These are phyloP conservation scores for Sebastes oblongus DNA, from an alignment of 2,797 vertebrate species.

Conservation along the genomic window DNA sequence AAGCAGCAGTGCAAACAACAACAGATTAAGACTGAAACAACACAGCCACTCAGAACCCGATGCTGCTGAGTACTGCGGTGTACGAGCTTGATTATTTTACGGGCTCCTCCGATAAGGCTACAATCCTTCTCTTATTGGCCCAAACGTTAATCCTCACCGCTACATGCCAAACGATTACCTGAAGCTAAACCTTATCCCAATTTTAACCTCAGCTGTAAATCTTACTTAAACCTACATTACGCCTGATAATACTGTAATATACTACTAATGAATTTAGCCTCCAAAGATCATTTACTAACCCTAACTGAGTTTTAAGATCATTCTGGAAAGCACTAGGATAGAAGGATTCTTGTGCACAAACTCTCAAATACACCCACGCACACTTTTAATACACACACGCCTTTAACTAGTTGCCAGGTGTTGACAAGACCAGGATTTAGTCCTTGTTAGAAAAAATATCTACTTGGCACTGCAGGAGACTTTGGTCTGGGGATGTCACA, in stretches of 20 bases:
- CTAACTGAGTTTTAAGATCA: not conserved
- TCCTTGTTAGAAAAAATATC: not conserved
- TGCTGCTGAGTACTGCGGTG: slow-evolving; percentile 6
- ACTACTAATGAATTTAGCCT: not conserved
- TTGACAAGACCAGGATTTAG: not conserved
- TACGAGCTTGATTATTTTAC: slow-evolving; percentile 20
- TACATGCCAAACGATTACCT: not conserved
- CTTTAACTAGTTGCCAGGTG: not conserved
- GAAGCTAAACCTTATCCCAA: not conserved
- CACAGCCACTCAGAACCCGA: slow-evolving; percentile 24
- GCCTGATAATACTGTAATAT: too few relatives aligned
- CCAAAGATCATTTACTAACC: not conserved
- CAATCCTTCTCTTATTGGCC: not conserved
- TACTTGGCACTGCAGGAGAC: slow-evolving; percentile 3
- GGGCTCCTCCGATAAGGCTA: not conserved
- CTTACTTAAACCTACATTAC: not conserved
- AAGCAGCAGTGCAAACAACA: slow-evolving; percentile 65
- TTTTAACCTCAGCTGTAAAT: not conserved
- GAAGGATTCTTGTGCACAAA: not conserved
- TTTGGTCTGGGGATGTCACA: not conserved
- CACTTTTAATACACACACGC: not conserved
- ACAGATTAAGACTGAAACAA: slow-evolving; percentile 57
- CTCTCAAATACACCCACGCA: not conserved
- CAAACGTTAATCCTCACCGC: not conserved
- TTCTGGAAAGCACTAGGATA: not conserved